Base-by-base conservation (phyloP, 2,888 invertebrate species). In the Antitype chi region DNA sequence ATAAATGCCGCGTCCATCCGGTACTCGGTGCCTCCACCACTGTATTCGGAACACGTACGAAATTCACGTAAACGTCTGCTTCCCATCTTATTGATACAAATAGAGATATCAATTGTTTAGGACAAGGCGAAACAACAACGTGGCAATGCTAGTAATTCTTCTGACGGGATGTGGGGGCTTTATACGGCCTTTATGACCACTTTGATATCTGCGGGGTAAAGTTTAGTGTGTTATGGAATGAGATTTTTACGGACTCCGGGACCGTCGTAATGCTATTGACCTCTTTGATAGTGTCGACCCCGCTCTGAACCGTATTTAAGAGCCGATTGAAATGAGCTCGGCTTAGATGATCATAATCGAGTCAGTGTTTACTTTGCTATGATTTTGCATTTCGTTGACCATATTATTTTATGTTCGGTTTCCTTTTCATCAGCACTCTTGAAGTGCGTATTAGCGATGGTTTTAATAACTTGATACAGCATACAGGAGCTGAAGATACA, bases 41-140 rank as follows among this genome's bases (percentile, higher is more conserved):
- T 94, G 88, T 90, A 96, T 96, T 96, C 96, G 72, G 80, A 82
- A 90, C 96, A 96, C 96, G 96, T 96, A 95, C 94, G 82, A 91
- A 93, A 93, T 94, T 92, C 95, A 95, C 95, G 95, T 95, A 95
- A 95, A 94, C 93, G 94, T 96, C 96, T 94, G 94, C 93, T 92
- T 92, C 90, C 91, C 90, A 94, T 94, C 95, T 95, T 96, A 96
- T 96, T 96, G 96, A 96, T 96, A 96, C 96, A 96, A 96, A 96
- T 96, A 95, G 95, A 96, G 94, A 95, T 96, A 96, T 95, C 96
- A 96, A 96, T 96, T 96, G 96, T 96, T 96, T 94, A 91, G 94
- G 95, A 96, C 96, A 95, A 92, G 94, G 91, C 92, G 91, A 92
- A 94, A 94, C 93, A 93, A 93, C 93, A 90, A 89, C 89, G 94